Evolutionary conservation across 2,113 vertebrate genomes (phyloP), one percentile per base, ranked within the genome.

Genomic region (Corythoichthys haematopterus): DNA sequence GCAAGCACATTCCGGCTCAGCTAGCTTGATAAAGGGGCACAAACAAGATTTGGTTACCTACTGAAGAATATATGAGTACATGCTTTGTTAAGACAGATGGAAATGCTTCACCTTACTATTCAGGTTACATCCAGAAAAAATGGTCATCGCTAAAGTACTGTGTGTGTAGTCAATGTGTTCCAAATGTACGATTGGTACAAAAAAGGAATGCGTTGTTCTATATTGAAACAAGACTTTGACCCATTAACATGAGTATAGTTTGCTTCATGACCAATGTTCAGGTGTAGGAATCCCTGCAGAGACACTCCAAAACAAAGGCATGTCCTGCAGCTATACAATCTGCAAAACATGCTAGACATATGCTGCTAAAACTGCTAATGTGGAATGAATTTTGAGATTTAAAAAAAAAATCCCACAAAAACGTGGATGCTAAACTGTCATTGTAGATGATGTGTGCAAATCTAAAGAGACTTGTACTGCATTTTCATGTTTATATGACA

Each of bases 1-100:
- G 74, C 78, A 68, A 80, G 77, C 81, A 83, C 71, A 71, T 68
- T 59, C 71, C 16, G 62, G 46, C 69, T 84, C 68, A 77, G 59
- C 64, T 16, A 65, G 63, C 58, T 38, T 50, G 74, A 46, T 65
- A 69, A 65, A 75, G 68, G 20, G 61, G 61, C 68, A 68, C 36
- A 72, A 66, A 75, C 62, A 75, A 65, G 33, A 66, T 52, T 78
- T 61, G 64, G 48, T 76, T 56, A 36, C 66, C 47, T 16, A 35
- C 14, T 53, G 33, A 68, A 75, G 3, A 56, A 51, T 60, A 61
- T 14, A 62, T 72, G 43, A 65, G 14, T 60, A 20, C 3, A 51
- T 56, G 37, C 58, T 74, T 48, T 58, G 40, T 20, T 1, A 56
- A n/a, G 20, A 69, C 12, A 70, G 11, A 65, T 4, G 36, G 58